These are phyloP conservation scores for Strix uralensis DNA, from an alignment of 2,113 vertebrate species.

Conservation along the genomic window DNA sequence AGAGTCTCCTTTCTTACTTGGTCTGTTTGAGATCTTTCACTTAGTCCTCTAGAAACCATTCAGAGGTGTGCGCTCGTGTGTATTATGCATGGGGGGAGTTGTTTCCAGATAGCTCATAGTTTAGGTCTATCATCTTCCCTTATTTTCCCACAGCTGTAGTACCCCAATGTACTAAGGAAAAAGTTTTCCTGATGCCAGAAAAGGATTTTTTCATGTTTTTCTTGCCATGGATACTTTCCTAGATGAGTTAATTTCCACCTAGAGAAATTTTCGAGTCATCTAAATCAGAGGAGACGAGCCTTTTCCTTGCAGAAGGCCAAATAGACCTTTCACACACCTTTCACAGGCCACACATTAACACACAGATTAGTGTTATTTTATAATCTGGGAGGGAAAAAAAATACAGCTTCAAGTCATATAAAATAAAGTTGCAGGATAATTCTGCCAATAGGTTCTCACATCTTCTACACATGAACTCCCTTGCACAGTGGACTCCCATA, in stretches of 20 bases:
- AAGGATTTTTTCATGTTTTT: neutral
- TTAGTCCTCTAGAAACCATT: neutral
- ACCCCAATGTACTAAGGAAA: neutral
- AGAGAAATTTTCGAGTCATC: neutral
- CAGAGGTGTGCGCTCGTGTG: neutral
- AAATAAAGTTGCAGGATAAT: neutral
- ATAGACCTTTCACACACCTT: neutral
- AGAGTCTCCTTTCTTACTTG: neutral
- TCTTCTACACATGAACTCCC: neutral
- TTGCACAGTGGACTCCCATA: neutral
- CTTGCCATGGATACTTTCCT: neutral
- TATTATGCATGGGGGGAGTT: neutral
- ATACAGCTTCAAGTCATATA: neutral
- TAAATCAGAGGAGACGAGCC: neutral
- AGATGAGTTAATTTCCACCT: conserved; percentile 34
- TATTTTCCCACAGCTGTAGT: neutral
- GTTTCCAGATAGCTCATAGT: neutral
- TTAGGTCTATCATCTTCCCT: neutral
- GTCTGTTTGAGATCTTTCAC: neutral
- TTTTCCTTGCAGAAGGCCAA: conserved; percentile 22
- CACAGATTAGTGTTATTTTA: conserved; percentile 10
- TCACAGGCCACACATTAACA: conserved; percentile 26
- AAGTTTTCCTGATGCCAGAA: neutral
- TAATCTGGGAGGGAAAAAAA: neutral
- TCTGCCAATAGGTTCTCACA: neutral